Evolutionary conservation across 2,797 vertebrate genomes (phyloP).

Genomic region (Mastacembelus armatus): DNA sequence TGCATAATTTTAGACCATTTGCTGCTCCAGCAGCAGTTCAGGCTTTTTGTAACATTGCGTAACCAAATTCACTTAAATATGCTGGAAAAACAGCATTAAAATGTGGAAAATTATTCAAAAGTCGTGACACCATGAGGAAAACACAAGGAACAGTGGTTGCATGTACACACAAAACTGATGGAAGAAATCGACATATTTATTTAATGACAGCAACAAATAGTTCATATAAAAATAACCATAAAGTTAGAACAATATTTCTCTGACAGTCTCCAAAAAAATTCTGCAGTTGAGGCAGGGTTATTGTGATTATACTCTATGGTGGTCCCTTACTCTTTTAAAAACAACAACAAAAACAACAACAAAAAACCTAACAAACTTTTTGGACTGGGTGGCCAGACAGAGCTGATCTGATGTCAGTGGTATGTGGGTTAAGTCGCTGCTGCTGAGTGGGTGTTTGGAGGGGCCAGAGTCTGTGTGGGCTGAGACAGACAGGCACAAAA

Average conservation of each 20-base stretch:
- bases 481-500: constrained; percentile 44
- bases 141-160: constrained; percentile 29
- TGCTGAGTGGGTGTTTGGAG: constrained; percentile 57
- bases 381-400: constrained; percentile 12
- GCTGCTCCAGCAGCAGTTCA: neutral
- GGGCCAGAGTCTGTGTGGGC: constrained; percentile 47
- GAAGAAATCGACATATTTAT: constrained; percentile 15
- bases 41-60: neutral
- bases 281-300: neutral
- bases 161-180: neutral
- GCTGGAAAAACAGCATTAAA: too few relatives aligned
- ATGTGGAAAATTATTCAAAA: constrained; percentile 4
- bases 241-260: neutral
- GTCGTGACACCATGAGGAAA: constrained; percentile 31
- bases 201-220: neutral
- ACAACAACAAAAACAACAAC: too few relatives aligned
- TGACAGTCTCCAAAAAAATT: neutral
- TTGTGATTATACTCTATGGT: neutral
- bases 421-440: constrained; percentile 38
- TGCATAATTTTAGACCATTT: constrained; percentile 1
- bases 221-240: neutral
- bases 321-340: too few relatives aligned
- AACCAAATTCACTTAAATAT: neutral
- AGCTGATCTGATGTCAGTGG: constrained; percentile 55
- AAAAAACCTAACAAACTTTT: too few relatives aligned